A percentile compares a stretch with the other conserved stretches of the same genome.
phyloP scores from a whole-genome alignment of 2,888 invertebrate genomes.

The Leptinotarsa haldemani region DNA sequence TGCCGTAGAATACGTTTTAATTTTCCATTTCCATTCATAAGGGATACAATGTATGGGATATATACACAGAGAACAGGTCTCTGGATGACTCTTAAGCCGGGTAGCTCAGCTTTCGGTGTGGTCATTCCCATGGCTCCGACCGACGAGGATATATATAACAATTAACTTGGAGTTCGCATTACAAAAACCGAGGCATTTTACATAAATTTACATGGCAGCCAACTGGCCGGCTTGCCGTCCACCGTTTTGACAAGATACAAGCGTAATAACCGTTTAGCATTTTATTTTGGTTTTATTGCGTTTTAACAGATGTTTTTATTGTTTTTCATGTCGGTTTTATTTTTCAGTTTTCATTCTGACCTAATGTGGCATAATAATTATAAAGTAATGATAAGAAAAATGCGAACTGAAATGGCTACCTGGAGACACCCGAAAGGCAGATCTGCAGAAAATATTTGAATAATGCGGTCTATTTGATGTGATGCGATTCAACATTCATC shows the following conservation, averaged over 20 bases:
- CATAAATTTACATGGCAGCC: constrained; percentile 65
- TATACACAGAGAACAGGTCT: constrained; percentile 9
- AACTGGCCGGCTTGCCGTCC: constrained; percentile 58
- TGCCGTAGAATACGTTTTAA: background rate
- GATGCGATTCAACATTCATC: no score
- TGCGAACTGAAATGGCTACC: no score
- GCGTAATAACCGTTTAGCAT: constrained; percentile 59
- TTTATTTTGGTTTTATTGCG: constrained; percentile 57
- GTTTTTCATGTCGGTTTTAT: background rate
- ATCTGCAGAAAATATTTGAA: no score
- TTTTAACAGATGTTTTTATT: constrained; percentile 47
- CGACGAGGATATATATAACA: constrained; percentile 60
- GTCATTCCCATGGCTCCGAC: constrained; percentile 49
- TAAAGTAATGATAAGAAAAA: no score
- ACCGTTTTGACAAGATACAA: constrained; percentile 62
- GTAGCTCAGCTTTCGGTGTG: constrained; percentile 36
- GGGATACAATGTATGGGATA: constrained; percentile 1
- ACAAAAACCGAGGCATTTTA: constrained; percentile 62
- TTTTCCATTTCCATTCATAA: constrained; percentile 16
- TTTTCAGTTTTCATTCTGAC: background rate
- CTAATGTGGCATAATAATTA: background rate
- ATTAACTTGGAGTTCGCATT: constrained; percentile 61
- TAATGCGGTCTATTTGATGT: no score
- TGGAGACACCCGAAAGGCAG: no score
- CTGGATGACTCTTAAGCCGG: constrained; percentile 21